Conservation (phyloP, 2,113 vertebrate genomes). For the Terrapene triunguis region DNA sequence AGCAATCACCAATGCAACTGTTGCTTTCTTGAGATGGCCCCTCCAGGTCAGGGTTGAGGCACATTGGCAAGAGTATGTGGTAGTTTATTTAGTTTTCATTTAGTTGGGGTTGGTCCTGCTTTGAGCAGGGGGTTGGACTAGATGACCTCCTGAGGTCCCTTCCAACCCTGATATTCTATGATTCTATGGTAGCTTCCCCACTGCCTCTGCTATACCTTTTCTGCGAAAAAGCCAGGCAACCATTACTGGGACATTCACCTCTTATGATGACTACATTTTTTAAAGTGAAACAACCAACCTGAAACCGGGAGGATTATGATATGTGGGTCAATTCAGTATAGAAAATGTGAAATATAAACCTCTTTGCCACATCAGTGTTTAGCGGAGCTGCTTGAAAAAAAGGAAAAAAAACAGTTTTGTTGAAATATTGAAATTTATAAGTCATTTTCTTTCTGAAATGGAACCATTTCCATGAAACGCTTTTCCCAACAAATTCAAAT, state of each 20-base stretch:
- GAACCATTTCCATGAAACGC: background rate
- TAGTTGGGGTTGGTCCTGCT: too few species aligned
- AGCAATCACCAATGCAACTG: background rate
- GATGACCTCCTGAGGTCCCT: too few species aligned
- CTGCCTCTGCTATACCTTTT: background rate
- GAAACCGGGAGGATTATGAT: background rate
- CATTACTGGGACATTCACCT: background rate
- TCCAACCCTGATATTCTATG: too few species aligned
- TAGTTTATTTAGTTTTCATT: too few species aligned
- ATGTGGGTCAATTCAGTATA: background rate
- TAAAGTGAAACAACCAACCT: background rate
- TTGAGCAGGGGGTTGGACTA: too few species aligned
- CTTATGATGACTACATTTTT: background rate
- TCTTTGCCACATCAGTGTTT: background rate
- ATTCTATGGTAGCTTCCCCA: too few species aligned
- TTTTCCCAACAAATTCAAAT: background rate
- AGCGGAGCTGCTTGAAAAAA: background rate
- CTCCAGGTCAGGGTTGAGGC: too few species aligned
- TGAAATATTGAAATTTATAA: background rate
- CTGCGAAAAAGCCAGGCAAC: background rate
- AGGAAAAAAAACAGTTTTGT: background rate
- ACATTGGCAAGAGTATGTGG: too few species aligned
- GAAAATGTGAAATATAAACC: background rate
- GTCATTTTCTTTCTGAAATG: background rate
- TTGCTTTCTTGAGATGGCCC: background rate